Conservation (phyloP, 1,140 invertebrate species). For the Nephila pilipes region DNA sequence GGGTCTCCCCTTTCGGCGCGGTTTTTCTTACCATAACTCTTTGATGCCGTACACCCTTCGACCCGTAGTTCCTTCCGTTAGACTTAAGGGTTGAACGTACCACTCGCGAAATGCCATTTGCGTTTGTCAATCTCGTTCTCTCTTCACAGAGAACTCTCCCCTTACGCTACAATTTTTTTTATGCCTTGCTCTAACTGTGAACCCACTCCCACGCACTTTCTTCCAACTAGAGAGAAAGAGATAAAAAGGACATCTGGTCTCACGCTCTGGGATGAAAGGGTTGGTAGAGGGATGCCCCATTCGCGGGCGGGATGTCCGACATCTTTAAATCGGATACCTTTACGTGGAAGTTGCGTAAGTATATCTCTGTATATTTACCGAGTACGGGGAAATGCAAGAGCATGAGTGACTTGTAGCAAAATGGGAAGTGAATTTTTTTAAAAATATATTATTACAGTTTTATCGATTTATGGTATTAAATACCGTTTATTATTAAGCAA, state of each 20-base stretch:
- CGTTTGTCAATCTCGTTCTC: slow-evolving; percentile 74
- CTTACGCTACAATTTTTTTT: slow-evolving; percentile 52
- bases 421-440: too few relatives aligned
- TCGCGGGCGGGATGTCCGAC: not conserved
- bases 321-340: not conserved
- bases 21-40: slow-evolving; percentile 74
- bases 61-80: slow-evolving; percentile 76
- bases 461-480: too few relatives aligned
- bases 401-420: too few relatives aligned
- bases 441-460: too few relatives aligned
- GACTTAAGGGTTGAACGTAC: slow-evolving; percentile 72
- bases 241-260: slow-evolving; percentile 46
- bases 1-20: slow-evolving; percentile 62
- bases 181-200: not conserved
- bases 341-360: too few relatives aligned
- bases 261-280: not conserved
- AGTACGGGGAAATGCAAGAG: too few relatives aligned
- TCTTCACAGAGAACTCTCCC: slow-evolving; percentile 37
- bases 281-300: not conserved
- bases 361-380: too few relatives aligned
- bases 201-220: slow-evolving; percentile 13
- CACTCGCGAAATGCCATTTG: slow-evolving; percentile 66
- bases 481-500: too few relatives aligned
- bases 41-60: slow-evolving; percentile 63
- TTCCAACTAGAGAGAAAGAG: not conserved